Evolutionary conservation across 2,797 vertebrate genomes (phyloP).

Genomic region (Scyliorhinus canicula): DNA sequence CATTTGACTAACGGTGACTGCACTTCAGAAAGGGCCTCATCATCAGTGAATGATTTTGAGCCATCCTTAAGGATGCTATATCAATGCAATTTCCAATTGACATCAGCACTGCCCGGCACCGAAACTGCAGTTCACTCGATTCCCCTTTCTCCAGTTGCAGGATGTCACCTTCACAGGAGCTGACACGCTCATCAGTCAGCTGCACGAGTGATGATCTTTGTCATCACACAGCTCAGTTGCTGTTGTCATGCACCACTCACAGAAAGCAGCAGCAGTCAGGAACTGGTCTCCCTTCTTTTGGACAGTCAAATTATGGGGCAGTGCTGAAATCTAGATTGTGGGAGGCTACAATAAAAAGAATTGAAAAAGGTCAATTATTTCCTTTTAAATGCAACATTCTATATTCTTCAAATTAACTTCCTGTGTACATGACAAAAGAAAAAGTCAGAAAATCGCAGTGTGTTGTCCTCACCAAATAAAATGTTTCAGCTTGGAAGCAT

Average conservation of each 20-base stretch:
- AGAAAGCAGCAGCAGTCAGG: background rate
- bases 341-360: background rate
- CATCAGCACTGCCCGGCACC: background rate
- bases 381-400: background rate
- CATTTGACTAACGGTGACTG: background rate
- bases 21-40: background rate
- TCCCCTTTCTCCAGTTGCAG: background rate
- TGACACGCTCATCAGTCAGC: background rate
- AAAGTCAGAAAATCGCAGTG: background rate
- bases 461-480: background rate
- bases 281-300: background rate
- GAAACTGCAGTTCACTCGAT: background rate
- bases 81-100: background rate
- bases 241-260: background rate
- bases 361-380: background rate
- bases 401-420: background rate
- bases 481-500: background rate
- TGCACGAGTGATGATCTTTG: background rate
- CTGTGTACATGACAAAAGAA: background rate
- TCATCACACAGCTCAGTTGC: background rate
- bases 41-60: background rate
- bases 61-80: background rate
- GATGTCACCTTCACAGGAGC: background rate
- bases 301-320: background rate
- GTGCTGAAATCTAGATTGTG: background rate